Evolutionary conservation across 1,140 invertebrate species (phyloP).

Genomic region (Hypsibius dujardini): DNA sequence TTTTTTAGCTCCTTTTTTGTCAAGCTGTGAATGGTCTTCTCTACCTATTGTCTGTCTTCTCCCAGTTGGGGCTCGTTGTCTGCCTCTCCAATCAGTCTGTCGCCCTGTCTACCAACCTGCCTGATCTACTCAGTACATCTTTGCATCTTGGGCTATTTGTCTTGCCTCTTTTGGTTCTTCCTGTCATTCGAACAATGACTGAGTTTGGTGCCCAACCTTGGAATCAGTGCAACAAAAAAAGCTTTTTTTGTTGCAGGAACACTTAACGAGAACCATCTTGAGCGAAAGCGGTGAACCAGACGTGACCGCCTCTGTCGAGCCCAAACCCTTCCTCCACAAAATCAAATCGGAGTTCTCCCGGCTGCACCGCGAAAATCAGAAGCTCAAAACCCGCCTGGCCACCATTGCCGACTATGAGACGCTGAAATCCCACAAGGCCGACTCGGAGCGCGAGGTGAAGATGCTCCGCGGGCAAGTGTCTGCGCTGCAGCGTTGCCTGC

Average conservation of each 20-base stretch:
- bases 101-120: no score
- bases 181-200: no score
- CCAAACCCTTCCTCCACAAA: constrained; percentile 3
- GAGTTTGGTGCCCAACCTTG: no score
- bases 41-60: no score
- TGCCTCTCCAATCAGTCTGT: no score
- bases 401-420: neutral
- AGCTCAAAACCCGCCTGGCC: neutral
- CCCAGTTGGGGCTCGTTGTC: no score
- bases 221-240: no score
- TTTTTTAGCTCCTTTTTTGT: no score
- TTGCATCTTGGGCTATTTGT: no score
- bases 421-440: neutral
- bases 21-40: no score
- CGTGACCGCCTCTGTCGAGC: neutral
- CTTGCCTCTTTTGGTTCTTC: no score
- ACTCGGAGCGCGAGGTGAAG: neutral
- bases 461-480: neutral
- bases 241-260: constrained; percentile 2
- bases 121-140: no score
- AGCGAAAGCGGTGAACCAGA: neutral
- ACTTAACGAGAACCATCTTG: neutral
- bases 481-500: neutral
- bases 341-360: constrained; percentile 14
- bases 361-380: constrained; percentile 15